Conservation (phyloP, 2,113 vertebrate species). For the Camelus dromedarius region DNA sequence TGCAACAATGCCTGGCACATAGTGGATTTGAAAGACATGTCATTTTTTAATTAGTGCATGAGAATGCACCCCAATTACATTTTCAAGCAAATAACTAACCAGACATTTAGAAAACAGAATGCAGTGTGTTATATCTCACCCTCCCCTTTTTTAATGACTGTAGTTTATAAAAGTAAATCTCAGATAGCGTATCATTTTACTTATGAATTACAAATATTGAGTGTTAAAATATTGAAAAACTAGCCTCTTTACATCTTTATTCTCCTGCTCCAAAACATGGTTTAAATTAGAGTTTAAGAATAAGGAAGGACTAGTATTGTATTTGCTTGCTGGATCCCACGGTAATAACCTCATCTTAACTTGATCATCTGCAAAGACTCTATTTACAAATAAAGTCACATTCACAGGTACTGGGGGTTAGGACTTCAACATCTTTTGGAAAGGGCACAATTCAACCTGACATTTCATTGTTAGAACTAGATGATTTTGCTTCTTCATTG, state of each 20-base stretch:
- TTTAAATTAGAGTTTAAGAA: conserved; percentile 27
- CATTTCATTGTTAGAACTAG: neutral
- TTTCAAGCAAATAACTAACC: conserved; percentile 32
- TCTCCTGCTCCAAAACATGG: neutral
- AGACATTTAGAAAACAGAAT: conserved; percentile 39
- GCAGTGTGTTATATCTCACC: neutral
- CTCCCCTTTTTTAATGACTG: neutral
- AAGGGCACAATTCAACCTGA: neutral
- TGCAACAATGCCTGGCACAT: neutral
- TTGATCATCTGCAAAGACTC: neutral
- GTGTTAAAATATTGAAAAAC: conserved; percentile 19
- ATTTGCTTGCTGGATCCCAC: neutral
- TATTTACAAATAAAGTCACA: neutral
- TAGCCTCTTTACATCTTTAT: neutral
- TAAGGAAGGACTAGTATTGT: neutral
- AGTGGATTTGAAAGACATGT: neutral
- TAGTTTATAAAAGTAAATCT: conserved; percentile 5
- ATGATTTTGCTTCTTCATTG: neutral
- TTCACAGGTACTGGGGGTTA: neutral
- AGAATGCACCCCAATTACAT: neutral
- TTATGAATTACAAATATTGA: neutral
- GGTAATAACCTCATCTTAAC: neutral
- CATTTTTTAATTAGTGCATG: neutral
- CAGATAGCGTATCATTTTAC: conserved; percentile 17
- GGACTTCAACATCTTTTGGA: neutral